Evolutionary conservation across 1,140 invertebrate genomes (phyloP).

Genomic region (Babylonia areolata): DNA sequence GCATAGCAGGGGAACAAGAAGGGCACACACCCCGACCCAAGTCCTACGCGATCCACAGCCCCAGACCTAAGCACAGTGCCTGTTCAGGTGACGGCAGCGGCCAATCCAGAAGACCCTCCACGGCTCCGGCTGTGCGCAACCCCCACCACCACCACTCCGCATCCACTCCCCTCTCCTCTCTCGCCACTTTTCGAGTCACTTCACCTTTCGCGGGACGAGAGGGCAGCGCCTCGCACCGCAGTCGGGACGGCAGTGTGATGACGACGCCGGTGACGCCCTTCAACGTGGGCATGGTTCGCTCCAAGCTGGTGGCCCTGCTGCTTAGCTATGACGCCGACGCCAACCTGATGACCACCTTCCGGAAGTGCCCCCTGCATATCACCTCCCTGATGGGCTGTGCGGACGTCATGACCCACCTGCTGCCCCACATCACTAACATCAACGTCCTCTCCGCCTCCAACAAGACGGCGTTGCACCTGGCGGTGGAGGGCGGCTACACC

Average conservation of each 20-base stretch:
- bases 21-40: background rate
- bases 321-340: constrained; percentile 90
- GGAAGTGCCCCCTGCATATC: constrained; percentile 76
- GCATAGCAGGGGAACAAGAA: background rate
- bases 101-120: background rate
- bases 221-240: background rate
- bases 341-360: constrained; percentile 88
- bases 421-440: constrained; percentile 85
- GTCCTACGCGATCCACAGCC: background rate
- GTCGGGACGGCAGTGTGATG: background rate
- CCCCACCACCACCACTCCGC: background rate
- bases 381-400: constrained; percentile 80
- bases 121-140: background rate
- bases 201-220: background rate
- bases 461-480: constrained; percentile 66
- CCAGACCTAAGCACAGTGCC: background rate
- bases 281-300: constrained; percentile 15
- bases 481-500: constrained; percentile 55
- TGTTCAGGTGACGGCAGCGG: background rate
- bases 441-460: constrained; percentile 73
- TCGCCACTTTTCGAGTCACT: background rate
- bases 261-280: background rate
- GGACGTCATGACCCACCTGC: constrained; percentile 84
- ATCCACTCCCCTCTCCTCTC: background rate
- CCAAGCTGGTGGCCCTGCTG: constrained; percentile 80